A percentile compares a stretch with the other conserved stretches of the same genome.
These are phyloP conservation scores for Caenorhabditis sp. DNA, from an alignment of 2,888 invertebrate genomes.

Conservation along the genomic window DNA sequence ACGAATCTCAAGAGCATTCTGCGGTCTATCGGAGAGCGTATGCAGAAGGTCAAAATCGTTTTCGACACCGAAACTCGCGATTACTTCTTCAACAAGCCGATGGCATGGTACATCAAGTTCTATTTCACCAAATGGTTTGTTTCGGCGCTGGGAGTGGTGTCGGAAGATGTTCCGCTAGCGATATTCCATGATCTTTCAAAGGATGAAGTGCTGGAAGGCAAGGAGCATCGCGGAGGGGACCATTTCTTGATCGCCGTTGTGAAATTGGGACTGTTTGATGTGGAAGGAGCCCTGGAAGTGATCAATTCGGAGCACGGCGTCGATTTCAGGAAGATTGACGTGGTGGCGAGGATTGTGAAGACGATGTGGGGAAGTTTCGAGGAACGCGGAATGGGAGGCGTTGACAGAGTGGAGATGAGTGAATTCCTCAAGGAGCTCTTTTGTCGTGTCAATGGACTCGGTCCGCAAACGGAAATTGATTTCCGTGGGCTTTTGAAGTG, in stretches of 20 bases:
- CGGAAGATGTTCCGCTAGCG: constrained; percentile 11
- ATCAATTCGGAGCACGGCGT: not conserved
- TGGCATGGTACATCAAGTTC: constrained; percentile 31
- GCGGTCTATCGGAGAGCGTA: constrained; percentile 6
- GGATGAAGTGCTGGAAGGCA: not conserved
- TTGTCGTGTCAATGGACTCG: not conserved
- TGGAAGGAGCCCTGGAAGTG: constrained; percentile 9
- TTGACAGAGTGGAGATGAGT: not conserved
- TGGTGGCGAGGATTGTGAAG: not conserved
- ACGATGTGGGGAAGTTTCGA: not conserved
- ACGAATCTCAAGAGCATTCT: not conserved
- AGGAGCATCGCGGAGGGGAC: not conserved
- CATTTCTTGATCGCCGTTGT: constrained; percentile 2
- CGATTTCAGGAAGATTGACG: not conserved
- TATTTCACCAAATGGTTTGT: constrained; percentile 20
- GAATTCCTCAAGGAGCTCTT: not conserved
- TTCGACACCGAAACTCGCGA: constrained; percentile 29
- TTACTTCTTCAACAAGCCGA: not conserved
- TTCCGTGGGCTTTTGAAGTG: not conserved
- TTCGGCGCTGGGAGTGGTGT: constrained; percentile 5
- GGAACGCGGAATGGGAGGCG: not conserved
- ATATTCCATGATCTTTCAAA: constrained; percentile 3
- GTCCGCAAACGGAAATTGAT: not conserved
- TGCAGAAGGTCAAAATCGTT: not conserved
- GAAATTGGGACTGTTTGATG: constrained; percentile 20